These are phyloP conservation scores for Sitobion miscanthi DNA, from an alignment of 1,140 invertebrate genomes.

Conservation along the genomic window DNA sequence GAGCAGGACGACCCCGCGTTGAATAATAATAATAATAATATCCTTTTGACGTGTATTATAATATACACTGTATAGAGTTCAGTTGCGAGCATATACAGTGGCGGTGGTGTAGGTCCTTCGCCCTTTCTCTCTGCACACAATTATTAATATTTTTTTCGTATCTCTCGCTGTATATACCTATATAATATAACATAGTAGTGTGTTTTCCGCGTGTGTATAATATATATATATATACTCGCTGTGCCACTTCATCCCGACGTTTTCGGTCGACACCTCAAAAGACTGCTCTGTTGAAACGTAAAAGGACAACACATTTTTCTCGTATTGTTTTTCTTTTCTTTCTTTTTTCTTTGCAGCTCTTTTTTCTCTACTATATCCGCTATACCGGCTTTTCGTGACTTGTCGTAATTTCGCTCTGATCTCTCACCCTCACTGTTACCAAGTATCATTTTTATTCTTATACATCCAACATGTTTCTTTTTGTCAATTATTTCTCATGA, in stretches of 20 bases:
- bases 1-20: background rate
- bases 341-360: background rate
- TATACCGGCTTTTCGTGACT: background rate
- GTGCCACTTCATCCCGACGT: background rate
- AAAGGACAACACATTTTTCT: conserved; percentile 7
- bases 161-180: background rate
- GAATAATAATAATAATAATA: conserved; percentile 39
- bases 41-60: conserved; percentile 33
- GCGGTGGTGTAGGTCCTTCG: background rate
- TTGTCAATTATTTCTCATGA: background rate
- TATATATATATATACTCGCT: background rate
- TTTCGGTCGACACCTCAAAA: conserved; percentile 21
- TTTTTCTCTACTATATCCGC: background rate
- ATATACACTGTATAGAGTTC: background rate
- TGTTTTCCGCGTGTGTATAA: background rate
- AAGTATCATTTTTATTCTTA: background rate
- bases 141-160: background rate
- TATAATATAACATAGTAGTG: background rate
- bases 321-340: background rate
- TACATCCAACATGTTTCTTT: background rate
- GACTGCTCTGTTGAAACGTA: background rate
- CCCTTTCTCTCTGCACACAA: background rate
- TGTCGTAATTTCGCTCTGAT: background rate
- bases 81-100: background rate
- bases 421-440: background rate